Evolutionary conservation across 2,113 vertebrate genomes (phyloP).

Genomic region (Zeus faber): DNA sequence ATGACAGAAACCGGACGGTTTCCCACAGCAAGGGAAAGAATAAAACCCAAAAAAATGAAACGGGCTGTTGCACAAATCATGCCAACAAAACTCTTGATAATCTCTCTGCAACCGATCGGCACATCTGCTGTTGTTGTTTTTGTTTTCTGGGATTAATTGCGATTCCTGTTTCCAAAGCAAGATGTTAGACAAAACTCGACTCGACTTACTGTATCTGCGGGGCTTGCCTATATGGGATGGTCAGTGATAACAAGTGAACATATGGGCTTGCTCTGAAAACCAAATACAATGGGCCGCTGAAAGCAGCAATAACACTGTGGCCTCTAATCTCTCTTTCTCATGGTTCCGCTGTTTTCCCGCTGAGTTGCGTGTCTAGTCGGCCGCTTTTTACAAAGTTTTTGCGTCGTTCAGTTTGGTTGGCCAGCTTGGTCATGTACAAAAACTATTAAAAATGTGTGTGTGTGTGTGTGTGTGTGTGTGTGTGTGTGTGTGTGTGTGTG

Average conservation of each 20-base stretch:
- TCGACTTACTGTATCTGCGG: too few relatives aligned
- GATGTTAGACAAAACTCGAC: conserved; percentile 21
- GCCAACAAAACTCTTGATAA: too few relatives aligned
- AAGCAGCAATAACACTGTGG: conserved; percentile 3
- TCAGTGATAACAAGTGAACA: conserved; percentile 21
- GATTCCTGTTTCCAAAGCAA: conserved; percentile 19
- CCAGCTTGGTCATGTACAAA: too few relatives aligned
- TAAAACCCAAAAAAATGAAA: too few relatives aligned
- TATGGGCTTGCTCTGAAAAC: conserved; percentile 26
- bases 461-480: not conserved
- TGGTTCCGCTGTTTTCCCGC: conserved; percentile 11
- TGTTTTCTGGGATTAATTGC: not conserved
- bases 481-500: conserved; percentile 2
- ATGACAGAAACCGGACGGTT: too few relatives aligned
- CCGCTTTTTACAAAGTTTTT: conserved; percentile 23
- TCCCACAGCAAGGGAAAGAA: too few relatives aligned
- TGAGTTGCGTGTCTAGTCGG: not conserved
- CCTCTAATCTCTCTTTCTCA: conserved; percentile 25
- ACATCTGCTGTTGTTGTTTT: conserved; percentile 39
- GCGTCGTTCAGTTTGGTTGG: too few relatives aligned
- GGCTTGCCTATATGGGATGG: not conserved
- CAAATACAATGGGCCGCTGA: conserved; percentile 32
- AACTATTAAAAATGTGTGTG: too few relatives aligned
- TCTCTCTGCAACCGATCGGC: conserved; percentile 19
- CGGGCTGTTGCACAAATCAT: too few relatives aligned